These are phyloP conservation scores for Siniperca undulata DNA, from an alignment of 2,797 vertebrate species.

Conservation along the genomic window DNA sequence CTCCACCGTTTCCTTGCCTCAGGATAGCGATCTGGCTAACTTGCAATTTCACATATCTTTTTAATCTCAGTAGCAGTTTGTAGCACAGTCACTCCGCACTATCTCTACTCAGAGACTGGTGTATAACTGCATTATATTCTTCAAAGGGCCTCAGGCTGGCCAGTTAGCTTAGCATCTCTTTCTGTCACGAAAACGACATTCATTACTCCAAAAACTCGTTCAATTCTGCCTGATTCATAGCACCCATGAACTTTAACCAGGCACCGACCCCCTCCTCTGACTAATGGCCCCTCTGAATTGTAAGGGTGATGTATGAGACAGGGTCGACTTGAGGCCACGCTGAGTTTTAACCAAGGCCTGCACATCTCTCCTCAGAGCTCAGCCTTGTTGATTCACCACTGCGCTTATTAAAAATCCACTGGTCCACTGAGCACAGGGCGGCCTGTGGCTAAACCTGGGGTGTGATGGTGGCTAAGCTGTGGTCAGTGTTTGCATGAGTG, in stretches of 20 bases:
- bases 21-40: conserved; percentile 43
- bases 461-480: conserved; percentile 34
- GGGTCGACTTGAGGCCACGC: conserved; percentile 49
- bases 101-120: conserved; percentile 33
- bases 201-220: conserved; percentile 41
- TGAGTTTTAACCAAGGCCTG: conserved; percentile 61
- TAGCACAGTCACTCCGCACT: conserved; percentile 20
- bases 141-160: conserved; percentile 29
- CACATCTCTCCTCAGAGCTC: conserved; percentile 55
- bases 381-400: conserved; percentile 69
- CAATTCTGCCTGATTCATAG: conserved; percentile 46
- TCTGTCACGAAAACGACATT: conserved; percentile 50
- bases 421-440: conserved; percentile 70
- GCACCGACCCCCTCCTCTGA: conserved; percentile 8
- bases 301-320: conserved; percentile 32
- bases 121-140: conserved; percentile 41
- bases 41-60: conserved; percentile 51
- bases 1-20: conserved; percentile 22
- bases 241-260: conserved; percentile 56
- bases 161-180: conserved; percentile 30
- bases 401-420: conserved; percentile 74
- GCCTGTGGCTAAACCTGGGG: conserved; percentile 60
- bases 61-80: conserved; percentile 47
- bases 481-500: conserved; percentile 36
- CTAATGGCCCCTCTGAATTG: conserved; percentile 24